phyloP scores from a whole-genome alignment of 2,797 vertebrate species.

The Lagodon rhomboides region DNA sequence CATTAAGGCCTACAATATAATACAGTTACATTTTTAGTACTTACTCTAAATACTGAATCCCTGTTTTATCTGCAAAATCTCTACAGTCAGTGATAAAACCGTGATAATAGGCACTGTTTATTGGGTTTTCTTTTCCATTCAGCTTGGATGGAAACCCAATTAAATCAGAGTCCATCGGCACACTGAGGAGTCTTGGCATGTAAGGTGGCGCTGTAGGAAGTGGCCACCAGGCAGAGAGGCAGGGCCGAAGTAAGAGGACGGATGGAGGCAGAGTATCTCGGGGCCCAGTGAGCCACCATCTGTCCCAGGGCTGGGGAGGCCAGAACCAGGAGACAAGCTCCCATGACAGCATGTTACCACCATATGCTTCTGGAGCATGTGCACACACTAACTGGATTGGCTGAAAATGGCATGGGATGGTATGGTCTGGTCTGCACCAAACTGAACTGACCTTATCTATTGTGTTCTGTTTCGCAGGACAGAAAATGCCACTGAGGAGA shows the following conservation, averaged over 20 bases:
- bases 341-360: slow-evolving; percentile 87
- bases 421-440: slow-evolving; percentile 41
- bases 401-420: slow-evolving; percentile 48
- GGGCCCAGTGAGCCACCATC: slow-evolving; percentile 92
- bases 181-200: slow-evolving; percentile 55
- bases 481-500: slow-evolving; percentile 27
- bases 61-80: slow-evolving; percentile 10
- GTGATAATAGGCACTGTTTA: slow-evolving; percentile 12
- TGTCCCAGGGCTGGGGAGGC: slow-evolving; percentile 88
- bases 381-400: slow-evolving; percentile 57
- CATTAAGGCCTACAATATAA: neutral
- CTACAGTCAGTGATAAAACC: slow-evolving; percentile 19
- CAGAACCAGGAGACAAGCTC: slow-evolving; percentile 87
- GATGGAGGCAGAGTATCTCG: slow-evolving; percentile 69
- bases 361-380: slow-evolving; percentile 89
- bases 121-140: slow-evolving; percentile 43
- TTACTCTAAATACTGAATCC: neutral
- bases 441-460: slow-evolving; percentile 54
- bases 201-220: slow-evolving; percentile 38
- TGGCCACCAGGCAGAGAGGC: slow-evolving; percentile 57
- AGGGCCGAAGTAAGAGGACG: slow-evolving; percentile 66
- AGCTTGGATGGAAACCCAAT: slow-evolving; percentile 50
- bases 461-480: slow-evolving; percentile 19
- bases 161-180: slow-evolving; percentile 51
- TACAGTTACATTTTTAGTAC: neutral